Percentiles rank a stretch among this genome's conserved stretches.
Conservation (phyloP, 2,797 vertebrate species). For the Melanotaenia pygmaea region DNA sequence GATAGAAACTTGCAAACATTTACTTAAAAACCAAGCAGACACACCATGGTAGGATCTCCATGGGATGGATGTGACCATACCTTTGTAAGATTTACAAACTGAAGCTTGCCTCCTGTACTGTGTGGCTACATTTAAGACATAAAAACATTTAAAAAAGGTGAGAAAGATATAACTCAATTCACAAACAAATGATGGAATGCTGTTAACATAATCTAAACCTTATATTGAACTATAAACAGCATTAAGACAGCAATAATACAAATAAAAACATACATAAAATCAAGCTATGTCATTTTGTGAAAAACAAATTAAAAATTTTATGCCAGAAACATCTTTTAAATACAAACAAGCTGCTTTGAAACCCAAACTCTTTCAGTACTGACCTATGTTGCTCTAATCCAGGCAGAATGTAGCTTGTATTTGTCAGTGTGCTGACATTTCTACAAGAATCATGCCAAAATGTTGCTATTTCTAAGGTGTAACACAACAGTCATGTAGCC, state of each 20-base stretch:
- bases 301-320: background rate
- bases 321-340: background rate
- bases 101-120: background rate
- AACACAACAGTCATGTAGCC: background rate
- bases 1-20: background rate
- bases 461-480: background rate
- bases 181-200: background rate
- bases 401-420: background rate
- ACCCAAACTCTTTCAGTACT: background rate
- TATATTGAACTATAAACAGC: background rate
- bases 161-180: background rate
- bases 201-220: background rate
- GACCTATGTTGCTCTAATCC: background rate
- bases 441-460: background rate
- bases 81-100: background rate
- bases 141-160: background rate
- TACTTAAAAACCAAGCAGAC: background rate
- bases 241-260: background rate
- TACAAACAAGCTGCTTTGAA: background rate
- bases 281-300: background rate
- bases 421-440: background rate
- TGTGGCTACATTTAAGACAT: background rate
- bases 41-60: background rate
- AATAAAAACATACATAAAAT: background rate
- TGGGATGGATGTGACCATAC: background rate